Evolutionary conservation across 1,140 invertebrate species (phyloP), one percentile per base, ranked within the genome.

Genomic region (Macrocentrus cingulum): DNA sequence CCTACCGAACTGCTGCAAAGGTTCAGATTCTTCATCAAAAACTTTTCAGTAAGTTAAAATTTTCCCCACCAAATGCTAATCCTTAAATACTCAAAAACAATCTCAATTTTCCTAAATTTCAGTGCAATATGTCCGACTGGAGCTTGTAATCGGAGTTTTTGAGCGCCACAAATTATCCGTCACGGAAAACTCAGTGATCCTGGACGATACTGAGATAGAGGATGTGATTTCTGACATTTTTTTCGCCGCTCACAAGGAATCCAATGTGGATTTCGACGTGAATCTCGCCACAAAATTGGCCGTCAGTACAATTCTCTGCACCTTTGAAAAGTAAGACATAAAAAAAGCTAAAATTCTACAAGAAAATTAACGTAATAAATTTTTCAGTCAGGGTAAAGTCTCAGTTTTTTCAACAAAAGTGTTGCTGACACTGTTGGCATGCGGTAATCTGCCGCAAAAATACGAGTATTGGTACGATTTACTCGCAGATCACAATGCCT

Each of bases 1-100:
- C 89, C 13, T 91, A 91, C 68, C 82, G 90, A 72, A 90, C 88
- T 37, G 89, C 88, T 9, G 84, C 87, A 75, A 91, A 91, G 71
- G 77, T 91, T 41, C 76, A 86, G 54, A 81, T 85, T 59, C 72
- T 92, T 56, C 88, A 91, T 73, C 79, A 74, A 61, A 71, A 77
- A 63, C 71, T 85, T 53, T 70, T 80, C 42, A 78, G 84, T 85
- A 74, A 76, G 81, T 72, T 52, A 29, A 22, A 39, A 50, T 22
- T 37, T 13, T 54, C 29, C 41, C n/a, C n/a, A n/a, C n/a, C n/a
- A n/a, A n/a, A n/a, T n/a, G n/a, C n/a, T n/a, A n/a, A n/a, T n/a
- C n/a, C n/a, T n/a, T n/a, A n/a, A n/a, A n/a, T n/a, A n/a, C n/a
- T n/a, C n/a, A n/a, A n/a, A n/a, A n/a, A n/a, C n/a, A n/a, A n/a